Base-by-base conservation (phyloP, 2,797 vertebrate species). In the Heteromormyrus szaboi region DNA sequence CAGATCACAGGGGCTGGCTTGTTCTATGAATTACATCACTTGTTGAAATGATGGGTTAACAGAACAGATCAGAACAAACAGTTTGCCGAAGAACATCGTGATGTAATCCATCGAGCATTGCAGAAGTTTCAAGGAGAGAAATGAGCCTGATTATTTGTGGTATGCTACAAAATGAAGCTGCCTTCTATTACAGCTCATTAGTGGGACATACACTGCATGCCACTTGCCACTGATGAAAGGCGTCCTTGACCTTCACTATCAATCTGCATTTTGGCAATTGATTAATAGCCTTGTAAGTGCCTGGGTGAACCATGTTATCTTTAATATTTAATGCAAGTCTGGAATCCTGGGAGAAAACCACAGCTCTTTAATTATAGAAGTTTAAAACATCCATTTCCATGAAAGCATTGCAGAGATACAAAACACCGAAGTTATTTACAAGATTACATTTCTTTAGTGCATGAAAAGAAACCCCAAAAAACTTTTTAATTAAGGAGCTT, bases 271-370 rank as follows among this genome's bases (percentile, higher is more conserved):
- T 89, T 89, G 86, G 89, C 86, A 92, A 92, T 89, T 95, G 94
- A 95, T 95, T 93, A 94, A 93, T 86, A 90, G 90, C 85, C 87
- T 89, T 89, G 90, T 89, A 92, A 93, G 90, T 89, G 89, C 89
- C 88, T 62, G 46, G 87, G 79, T 92, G 91, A 93, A 92, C 93
- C 91, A 92, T 92, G 91, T 89, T 91, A 90, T 91, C 91, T 93
- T 95, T 91, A 94, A 93, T 94, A 92, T 94, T 94, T 94, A 91
- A 94, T 94, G 29, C 50, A 93, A 91, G 90, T 88, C 86, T 90
- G 88, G 72, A 89, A 93, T 90, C 89, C 86, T 68, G 59, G 85
- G 81, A 79, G 81, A 81, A 89, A 92, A 91, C 90, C 90, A 91
- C 90, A 89, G 91, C 72, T 89, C 87, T 89, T 89, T 88, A 90